Evolutionary conservation across 1,140 invertebrate species (phyloP).

Genomic region (Psix sp.): DNA sequence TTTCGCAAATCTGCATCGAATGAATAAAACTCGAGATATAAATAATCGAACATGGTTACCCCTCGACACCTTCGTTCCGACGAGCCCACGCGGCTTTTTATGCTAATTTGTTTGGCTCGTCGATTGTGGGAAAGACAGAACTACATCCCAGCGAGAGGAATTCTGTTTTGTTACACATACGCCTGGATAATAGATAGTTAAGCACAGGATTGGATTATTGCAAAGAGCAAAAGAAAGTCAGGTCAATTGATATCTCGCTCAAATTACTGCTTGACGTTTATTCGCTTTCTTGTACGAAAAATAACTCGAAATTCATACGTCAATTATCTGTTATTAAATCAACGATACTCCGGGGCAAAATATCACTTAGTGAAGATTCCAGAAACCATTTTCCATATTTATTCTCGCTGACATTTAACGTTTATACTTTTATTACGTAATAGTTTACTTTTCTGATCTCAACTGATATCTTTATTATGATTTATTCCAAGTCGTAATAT

Average conservation of each 20-base stretch:
- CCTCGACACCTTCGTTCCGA: conserved; percentile 8
- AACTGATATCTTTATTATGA: too few species aligned
- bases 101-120: conserved; percentile 44
- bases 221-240: conserved; percentile 39
- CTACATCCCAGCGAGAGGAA: conserved; percentile 27
- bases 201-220: conserved; percentile 46
- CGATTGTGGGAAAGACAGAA: conserved; percentile 39
- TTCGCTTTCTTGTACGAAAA: conserved; percentile 49
- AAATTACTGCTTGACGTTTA: conserved; percentile 31
- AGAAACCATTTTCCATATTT: too few species aligned
- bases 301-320: conserved; percentile 14
- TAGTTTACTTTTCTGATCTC: too few species aligned
- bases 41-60: too few species aligned
- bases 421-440: too few species aligned
- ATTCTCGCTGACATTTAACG: too few species aligned
- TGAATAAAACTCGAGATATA: too few species aligned
- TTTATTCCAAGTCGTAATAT: too few species aligned
- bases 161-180: conserved; percentile 50
- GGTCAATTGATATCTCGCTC: conserved; percentile 48
- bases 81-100: conserved; percentile 47
- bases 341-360: too few species aligned
- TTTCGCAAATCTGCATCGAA: too few species aligned
- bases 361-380: too few species aligned
- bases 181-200: conserved; percentile 38
- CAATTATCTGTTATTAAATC: conserved; percentile 34